Evolutionary conservation across 2,113 vertebrate species (phyloP).

Genomic region (Myodes glareolus): DNA sequence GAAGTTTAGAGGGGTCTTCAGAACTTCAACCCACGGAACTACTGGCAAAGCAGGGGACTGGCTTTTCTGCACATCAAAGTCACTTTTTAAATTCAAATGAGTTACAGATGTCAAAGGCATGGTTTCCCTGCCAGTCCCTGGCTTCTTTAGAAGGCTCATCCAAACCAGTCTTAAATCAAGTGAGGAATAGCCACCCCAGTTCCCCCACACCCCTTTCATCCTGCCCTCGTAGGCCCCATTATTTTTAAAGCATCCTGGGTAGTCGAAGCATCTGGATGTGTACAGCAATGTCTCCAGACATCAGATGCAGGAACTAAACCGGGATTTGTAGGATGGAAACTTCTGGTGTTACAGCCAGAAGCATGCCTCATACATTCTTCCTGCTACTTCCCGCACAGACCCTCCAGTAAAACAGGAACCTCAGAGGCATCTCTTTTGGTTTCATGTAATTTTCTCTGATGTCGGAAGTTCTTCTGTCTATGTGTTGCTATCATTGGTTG

Average conservation of each 20-base stretch:
- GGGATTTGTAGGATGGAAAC: neutral
- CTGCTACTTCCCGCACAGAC: neutral
- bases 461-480: no score
- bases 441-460: neutral
- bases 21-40: neutral
- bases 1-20: conserved; percentile 31
- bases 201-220: no score
- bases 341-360: neutral
- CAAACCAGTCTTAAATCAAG: neutral
- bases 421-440: neutral
- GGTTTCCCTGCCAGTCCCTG: neutral
- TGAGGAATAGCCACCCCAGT: rapidly evolving
- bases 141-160: neutral
- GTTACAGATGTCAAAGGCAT: neutral
- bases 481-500: no score
- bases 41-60: neutral
- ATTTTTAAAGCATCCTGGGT: neutral
- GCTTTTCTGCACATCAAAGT: conserved; percentile 29
- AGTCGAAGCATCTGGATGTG: no score
- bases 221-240: rapidly evolving
- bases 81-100: conserved; percentile 59
- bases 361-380: neutral
- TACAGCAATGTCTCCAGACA: neutral
- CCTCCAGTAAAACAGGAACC: neutral
- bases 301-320: rapidly evolving